Conservation (phyloP, 2,113 vertebrate genomes). For the Peromyscus maniculatus region DNA sequence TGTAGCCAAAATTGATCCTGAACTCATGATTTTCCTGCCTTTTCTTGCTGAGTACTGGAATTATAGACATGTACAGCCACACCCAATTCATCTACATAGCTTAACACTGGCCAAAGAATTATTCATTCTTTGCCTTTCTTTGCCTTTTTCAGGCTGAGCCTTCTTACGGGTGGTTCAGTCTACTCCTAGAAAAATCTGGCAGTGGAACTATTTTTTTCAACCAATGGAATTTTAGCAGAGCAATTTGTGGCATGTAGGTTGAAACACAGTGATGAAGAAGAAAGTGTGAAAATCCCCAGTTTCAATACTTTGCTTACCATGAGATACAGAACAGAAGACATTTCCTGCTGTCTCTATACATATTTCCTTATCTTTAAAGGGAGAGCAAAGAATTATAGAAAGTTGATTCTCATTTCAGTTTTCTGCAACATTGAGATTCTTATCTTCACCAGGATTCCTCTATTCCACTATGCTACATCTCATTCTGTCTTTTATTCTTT, state of each 20-base stretch:
- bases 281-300: not conserved
- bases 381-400: not conserved
- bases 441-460: not conserved
- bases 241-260: not conserved
- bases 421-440: conserved; percentile 38
- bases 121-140: not conserved
- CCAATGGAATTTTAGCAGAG: not conserved
- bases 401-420: conserved; percentile 4
- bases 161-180: not conserved
- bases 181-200: conserved; percentile 1
- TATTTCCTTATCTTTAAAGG: conserved; percentile 36
- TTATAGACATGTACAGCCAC: fast-evolving
- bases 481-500: not conserved
- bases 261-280: not conserved
- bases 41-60: not conserved
- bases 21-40: not conserved
- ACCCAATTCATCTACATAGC: not conserved
- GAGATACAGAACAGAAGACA: not conserved
- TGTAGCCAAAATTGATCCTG: not conserved
- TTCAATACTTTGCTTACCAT: not conserved
- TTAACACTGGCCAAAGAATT: not conserved
- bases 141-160: not conserved
- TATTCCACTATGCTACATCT: not conserved
- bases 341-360: not conserved
- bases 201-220: conserved; percentile 7